A percentile compares a stretch with the other conserved stretches of the same genome.
Evolutionary conservation across 1,140 invertebrate species (phyloP).

Genomic region (Lamellibrachia luymesi): DNA sequence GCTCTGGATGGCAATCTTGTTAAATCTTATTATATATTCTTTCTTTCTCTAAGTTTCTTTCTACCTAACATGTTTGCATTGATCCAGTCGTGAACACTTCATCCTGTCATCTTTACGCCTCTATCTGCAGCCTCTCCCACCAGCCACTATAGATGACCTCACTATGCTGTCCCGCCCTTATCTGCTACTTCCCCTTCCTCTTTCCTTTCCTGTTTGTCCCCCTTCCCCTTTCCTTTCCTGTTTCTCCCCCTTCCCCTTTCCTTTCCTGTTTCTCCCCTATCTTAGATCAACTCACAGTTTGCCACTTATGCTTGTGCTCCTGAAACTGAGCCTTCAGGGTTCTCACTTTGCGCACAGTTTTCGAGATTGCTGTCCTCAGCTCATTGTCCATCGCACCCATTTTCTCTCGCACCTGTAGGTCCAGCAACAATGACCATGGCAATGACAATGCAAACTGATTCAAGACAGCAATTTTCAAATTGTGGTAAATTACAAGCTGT

Average conservation of each 20-base stretch:
- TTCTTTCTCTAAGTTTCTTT: not conserved
- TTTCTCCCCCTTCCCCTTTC: not conserved
- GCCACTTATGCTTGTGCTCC: constrained; percentile 55
- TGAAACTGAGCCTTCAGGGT: constrained; percentile 53
- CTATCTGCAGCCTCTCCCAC: not conserved
- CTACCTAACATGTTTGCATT: not conserved
- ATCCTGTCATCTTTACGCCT: not conserved
- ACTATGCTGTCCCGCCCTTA: not conserved
- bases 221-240: not conserved
- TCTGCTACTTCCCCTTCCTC: not conserved
- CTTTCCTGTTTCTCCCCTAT: not conserved
- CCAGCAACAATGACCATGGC: not conserved
- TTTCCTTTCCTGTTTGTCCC: not conserved
- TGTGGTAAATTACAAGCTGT: too few relatives aligned
- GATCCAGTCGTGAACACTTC: too few relatives aligned
- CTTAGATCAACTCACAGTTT: constrained; percentile 27
- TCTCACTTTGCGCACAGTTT: constrained; percentile 49
- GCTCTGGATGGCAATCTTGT: too few relatives aligned
- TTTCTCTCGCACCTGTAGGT: constrained; percentile 32
- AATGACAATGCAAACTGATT: not conserved
- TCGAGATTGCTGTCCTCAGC: constrained; percentile 39
- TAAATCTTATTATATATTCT: not conserved
- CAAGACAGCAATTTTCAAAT: constrained; percentile 7
- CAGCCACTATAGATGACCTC: not conserved
- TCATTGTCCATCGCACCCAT: constrained; percentile 47